These are phyloP conservation scores for Chinchilla lanigera DNA, from an alignment of 2,113 vertebrate genomes.

Conservation along the genomic window DNA sequence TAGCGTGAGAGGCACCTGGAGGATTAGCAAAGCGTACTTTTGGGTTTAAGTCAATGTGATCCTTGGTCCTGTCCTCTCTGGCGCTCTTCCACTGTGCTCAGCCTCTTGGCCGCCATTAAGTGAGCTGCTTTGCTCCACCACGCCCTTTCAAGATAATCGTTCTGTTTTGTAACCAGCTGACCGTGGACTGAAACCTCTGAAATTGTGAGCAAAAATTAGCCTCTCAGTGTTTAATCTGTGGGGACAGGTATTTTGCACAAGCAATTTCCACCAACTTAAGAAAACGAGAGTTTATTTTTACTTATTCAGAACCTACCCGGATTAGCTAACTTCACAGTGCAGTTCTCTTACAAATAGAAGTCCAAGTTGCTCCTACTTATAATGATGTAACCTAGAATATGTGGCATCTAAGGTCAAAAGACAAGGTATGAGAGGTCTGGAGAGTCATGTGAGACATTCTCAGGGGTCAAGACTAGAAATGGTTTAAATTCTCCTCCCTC, in stretches of 20 bases:
- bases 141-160: not conserved
- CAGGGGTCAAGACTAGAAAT: not conserved
- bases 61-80: not conserved
- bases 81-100: not conserved
- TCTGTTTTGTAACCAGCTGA: not conserved
- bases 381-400: not conserved
- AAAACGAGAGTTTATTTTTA: slow-evolving; percentile 45
- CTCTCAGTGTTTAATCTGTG: not conserved
- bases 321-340: not conserved
- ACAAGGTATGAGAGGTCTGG: not conserved
- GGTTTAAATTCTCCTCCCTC: not conserved
- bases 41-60: not conserved
- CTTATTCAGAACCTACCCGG: not conserved
- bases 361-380: not conserved
- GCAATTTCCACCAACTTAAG: not conserved
- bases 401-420: not conserved
- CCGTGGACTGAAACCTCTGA: not conserved
- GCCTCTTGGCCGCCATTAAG: not conserved
- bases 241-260: not conserved
- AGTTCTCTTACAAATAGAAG: slow-evolving; percentile 22
- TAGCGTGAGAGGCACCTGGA: not conserved
- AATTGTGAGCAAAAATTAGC: not conserved
- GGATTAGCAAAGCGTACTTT: not conserved
- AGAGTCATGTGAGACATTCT: not conserved
- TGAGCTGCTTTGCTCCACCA: not conserved